Evolutionary conservation across 2,888 invertebrate genomes (phyloP), one percentile per base, ranked within the genome.

Genomic region (Cryptophagus acutangulus): DNA sequence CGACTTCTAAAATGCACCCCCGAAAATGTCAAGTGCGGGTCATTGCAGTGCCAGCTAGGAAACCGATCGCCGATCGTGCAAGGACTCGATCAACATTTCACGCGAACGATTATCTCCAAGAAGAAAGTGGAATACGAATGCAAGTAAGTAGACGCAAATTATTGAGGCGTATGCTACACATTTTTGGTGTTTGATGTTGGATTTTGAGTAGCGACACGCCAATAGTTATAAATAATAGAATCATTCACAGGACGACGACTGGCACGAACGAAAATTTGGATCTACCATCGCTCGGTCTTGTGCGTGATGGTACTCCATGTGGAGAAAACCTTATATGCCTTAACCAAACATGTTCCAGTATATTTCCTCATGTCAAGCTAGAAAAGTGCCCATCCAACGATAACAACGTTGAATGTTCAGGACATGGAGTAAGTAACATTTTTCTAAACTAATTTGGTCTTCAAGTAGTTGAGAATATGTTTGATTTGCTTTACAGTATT

Each of bases 231-330:
- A 48, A 43, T 44, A 49, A 43, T 46, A 51, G 56, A 48, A 55
- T 50, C 51, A 51, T 54, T 45, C 41, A 49, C 74, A 87, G 87
- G 69, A 81, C 87, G 18, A 86, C 86, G 6, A 82, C 80, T 44
- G 87, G 85, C 3, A 77, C 79, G 35, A 76, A 78, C 25, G 76
- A 77, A 40, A 77, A 78, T 38, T 62, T 72, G 43, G 71, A 74
- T 30, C 82, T 84, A 59, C 78, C 81, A 9, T 82, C 82, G n/a
- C 76, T 88, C 63, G 95, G 94, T 2, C 75, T 96, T 58, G 94
- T 95, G 40, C 78, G 82, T 54, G 94, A 96, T 70, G 96, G 96
- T 14, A 93, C 95, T 10, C 87, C 88, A 26, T 96, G 96, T 71
- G 93, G 91, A 5, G 86, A 89, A 63, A 86, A 88, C 73, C 78